Evolutionary conservation across 2,797 vertebrate genomes (phyloP).

Genomic region (Dallia pectoralis): DNA sequence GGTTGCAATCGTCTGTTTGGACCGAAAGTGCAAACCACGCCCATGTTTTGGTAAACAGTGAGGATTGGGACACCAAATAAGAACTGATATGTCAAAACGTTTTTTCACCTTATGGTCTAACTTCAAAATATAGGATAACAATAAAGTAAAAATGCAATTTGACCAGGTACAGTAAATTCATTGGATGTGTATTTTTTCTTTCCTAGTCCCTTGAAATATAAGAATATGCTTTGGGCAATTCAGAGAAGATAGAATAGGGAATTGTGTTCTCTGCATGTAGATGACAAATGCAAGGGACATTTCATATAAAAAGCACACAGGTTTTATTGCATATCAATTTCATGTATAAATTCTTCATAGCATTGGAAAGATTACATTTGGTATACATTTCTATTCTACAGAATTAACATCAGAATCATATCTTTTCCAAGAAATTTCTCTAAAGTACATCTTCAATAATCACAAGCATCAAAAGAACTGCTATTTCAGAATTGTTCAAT

Average conservation of each 20-base stretch:
- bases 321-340: slow-evolving; percentile 99
- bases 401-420: slow-evolving; percentile 94
- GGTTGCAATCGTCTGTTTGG: background rate
- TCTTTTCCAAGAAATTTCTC: slow-evolving; percentile 89
- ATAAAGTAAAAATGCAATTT: no score
- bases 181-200: background rate
- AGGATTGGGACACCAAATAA: background rate
- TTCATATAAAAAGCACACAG: slow-evolving; percentile 97
- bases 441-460: slow-evolving; percentile 91
- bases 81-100: background rate
- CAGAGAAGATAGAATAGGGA: background rate
- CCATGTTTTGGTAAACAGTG: background rate
- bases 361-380: slow-evolving; percentile 99
- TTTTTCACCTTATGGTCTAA: no score
- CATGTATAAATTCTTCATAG: slow-evolving; percentile 99
- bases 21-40: background rate
- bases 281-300: slow-evolving; percentile 22
- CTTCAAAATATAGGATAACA: no score
- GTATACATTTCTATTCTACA: slow-evolving; percentile 99
- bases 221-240: background rate
- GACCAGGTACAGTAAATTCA: background rate
- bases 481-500: slow-evolving; percentile 84
- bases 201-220: background rate
- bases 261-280: background rate
- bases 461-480: slow-evolving; percentile 91